phyloP scores from a whole-genome alignment of 2,888 invertebrate genomes.

The Drosophila mimetica region DNA sequence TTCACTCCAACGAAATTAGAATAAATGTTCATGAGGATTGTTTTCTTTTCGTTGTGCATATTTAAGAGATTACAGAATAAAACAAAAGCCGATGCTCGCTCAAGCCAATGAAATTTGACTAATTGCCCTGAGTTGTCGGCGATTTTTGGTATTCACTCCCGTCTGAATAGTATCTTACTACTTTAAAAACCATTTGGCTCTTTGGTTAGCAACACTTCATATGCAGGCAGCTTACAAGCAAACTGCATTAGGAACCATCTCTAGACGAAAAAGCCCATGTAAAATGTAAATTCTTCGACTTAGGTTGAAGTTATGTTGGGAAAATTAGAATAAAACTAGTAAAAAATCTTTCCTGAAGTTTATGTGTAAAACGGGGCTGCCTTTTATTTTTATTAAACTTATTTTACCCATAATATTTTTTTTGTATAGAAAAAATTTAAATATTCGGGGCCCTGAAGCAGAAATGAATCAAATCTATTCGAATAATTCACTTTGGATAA shows the following conservation, averaged over 20 bases:
- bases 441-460: too few species aligned
- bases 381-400: too few species aligned
- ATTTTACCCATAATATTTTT: too few species aligned
- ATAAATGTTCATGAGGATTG: constrained; percentile 24
- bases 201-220: constrained; percentile 39
- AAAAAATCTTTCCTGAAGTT: too few species aligned
- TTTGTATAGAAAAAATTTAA: too few species aligned
- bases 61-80: constrained; percentile 22
- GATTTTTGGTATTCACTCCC: constrained; percentile 16
- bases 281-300: constrained; percentile 43
- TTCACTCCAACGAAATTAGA: constrained; percentile 22
- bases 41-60: constrained; percentile 33
- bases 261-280: constrained; percentile 47
- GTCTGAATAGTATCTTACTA: constrained; percentile 15
- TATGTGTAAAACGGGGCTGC: too few species aligned
- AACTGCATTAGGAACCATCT: constrained; percentile 65
- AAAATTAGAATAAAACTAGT: constrained; percentile 29
- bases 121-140: constrained; percentile 54
- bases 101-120: constrained; percentile 61
- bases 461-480: too few species aligned
- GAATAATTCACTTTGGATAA: too few species aligned
- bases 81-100: constrained; percentile 26
- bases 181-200: not conserved
- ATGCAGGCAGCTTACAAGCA: constrained; percentile 72
- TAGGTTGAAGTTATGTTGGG: constrained; percentile 13